Conservation (phyloP, 2,797 vertebrate genomes). For the Crotalus adamanteus region DNA sequence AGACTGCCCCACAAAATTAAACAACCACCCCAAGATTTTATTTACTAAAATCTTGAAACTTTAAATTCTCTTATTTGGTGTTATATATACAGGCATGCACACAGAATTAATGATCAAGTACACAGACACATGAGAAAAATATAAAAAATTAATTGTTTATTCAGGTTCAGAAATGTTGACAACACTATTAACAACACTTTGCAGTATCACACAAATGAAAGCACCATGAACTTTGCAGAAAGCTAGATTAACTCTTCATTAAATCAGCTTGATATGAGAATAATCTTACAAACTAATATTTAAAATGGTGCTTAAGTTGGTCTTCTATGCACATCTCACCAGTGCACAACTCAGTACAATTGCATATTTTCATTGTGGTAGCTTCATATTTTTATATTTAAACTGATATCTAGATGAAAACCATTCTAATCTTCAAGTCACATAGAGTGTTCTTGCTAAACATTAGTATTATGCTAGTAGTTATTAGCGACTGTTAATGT, state of each 20-base stretch:
- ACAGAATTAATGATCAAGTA: conserved; percentile 17
- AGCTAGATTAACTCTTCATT: neutral
- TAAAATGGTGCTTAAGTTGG: neutral
- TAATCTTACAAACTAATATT: neutral
- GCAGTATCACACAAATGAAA: neutral
- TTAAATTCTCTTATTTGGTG: neutral
- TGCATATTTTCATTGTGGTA: too few relatives aligned
- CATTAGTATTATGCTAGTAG: too few relatives aligned
- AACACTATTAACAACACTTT: neutral
- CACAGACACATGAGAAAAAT: neutral
- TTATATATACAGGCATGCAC: conserved; percentile 34
- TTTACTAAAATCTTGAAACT: neutral
- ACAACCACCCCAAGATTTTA: neutral
- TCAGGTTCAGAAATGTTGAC: neutral
- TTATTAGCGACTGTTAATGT: too few relatives aligned
- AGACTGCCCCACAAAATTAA: neutral
- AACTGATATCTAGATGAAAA: too few relatives aligned
- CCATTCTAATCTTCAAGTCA: too few relatives aligned
- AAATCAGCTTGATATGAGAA: neutral
- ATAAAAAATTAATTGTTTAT: neutral
- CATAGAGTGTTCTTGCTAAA: too few relatives aligned
- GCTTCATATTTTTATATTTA: too few relatives aligned
- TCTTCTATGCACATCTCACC: neutral
- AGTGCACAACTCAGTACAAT: neutral
- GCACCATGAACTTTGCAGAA: neutral